Evolutionary conservation across 2,113 vertebrate species (phyloP).

Genomic region (Todiramphus chloris): DNA sequence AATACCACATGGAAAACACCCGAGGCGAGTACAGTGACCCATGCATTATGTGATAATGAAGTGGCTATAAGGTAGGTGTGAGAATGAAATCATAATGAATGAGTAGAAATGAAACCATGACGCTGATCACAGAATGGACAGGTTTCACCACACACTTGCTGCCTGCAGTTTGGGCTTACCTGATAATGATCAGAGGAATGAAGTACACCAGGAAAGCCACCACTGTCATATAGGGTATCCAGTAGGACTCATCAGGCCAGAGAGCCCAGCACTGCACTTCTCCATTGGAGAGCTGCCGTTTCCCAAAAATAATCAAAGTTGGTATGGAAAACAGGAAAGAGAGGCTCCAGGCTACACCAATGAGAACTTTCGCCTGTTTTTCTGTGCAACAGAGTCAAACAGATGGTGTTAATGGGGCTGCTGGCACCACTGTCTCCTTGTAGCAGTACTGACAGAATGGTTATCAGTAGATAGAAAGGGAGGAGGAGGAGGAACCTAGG

Average conservation of each 20-base stretch:
- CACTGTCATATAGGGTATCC: conserved; percentile 80
- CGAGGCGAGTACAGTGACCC: neutral
- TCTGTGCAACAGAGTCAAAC: conserved; percentile 68
- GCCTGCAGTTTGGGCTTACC: conserved; percentile 42
- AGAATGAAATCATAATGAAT: neutral
- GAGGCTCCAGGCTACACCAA: conserved; percentile 74
- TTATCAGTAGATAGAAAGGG: neutral
- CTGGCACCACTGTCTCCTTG: fast-evolving
- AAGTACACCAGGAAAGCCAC: conserved; percentile 82
- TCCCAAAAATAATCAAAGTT: conserved; percentile 80
- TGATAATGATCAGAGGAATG: conserved; percentile 80
- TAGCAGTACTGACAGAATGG: neutral
- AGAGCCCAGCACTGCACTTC: conserved; percentile 82
- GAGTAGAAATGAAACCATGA: conserved; percentile 21
- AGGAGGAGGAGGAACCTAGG: neutral
- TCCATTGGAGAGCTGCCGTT: conserved; percentile 73
- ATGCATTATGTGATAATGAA: neutral
- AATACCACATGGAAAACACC: neutral
- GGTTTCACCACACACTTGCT: neutral
- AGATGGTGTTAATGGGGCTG: neutral
- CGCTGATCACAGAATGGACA: neutral
- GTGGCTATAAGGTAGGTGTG: neutral
- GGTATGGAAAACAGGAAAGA: conserved; percentile 82
- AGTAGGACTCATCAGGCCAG: conserved; percentile 82
- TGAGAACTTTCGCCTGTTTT: conserved; percentile 77